phyloP scores from a whole-genome alignment of 64 coral and sea anemone species.

The Pocillopora damicornis region DNA sequence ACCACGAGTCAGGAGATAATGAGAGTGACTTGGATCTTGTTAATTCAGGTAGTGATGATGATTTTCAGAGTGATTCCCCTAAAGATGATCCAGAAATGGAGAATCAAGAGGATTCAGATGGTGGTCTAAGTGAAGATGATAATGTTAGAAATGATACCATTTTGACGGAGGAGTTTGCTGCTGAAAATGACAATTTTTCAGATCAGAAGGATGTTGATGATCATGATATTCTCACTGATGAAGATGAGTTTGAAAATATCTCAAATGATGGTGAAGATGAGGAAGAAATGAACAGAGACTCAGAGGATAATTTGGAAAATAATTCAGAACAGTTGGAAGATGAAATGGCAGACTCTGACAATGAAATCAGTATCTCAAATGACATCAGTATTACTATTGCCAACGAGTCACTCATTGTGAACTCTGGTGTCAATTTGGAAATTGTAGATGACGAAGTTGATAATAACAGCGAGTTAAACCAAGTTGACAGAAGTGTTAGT shows the following conservation, averaged over 20 bases:
- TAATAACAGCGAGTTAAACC: neutral
- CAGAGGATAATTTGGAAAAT: neutral
- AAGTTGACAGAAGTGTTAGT: neutral
- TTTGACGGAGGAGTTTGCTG: neutral
- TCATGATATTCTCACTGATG: conserved; percentile 6
- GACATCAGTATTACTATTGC: conserved; percentile 34
- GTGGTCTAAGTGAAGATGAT: neutral
- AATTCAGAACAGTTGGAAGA: neutral
- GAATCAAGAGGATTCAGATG: neutral
- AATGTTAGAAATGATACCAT: neutral
- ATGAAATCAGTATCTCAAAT: conserved; percentile 12
- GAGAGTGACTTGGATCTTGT: conserved; percentile 4
- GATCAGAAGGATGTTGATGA: neutral
- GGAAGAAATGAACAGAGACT: neutral
- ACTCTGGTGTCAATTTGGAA: neutral
- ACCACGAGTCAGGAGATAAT: neutral
- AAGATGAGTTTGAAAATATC: neutral
- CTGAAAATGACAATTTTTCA: too few species aligned
- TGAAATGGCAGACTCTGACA: neutral
- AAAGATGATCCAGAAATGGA: neutral
- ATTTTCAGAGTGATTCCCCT: neutral
- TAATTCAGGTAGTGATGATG: conserved; percentile 8
- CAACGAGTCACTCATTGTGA: neutral
- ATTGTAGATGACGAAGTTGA: neutral
- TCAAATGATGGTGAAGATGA: neutral